These are phyloP conservation scores for Tylochromis polylepis DNA, from an alignment of 2,113 vertebrate species.

Conservation along the genomic window DNA sequence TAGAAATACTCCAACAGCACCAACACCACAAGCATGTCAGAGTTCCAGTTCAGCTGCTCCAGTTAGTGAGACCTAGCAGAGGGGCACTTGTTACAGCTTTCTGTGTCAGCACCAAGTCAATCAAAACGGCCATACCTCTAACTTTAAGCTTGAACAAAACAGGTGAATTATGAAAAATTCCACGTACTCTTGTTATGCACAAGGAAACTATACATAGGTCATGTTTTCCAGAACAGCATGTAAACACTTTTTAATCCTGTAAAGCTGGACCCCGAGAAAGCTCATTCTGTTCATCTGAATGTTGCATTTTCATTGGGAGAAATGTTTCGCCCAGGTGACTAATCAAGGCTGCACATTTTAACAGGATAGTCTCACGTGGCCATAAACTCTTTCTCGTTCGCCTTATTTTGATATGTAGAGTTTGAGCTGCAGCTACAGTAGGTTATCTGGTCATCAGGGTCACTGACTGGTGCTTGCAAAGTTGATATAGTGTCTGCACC, in stretches of 20 bases:
- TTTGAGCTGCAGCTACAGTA: not conserved
- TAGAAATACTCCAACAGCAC: not conserved
- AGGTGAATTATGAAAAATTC: no score
- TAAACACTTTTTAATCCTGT: not conserved
- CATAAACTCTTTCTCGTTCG: not conserved
- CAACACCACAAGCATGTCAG: not conserved
- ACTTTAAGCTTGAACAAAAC: no score
- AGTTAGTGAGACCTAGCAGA: no score
- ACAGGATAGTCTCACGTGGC: not conserved
- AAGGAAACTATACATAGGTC: no score
- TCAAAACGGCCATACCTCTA: no score
- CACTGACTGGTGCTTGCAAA: not conserved
- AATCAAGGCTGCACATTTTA: not conserved
- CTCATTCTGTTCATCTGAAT: fast-evolving
- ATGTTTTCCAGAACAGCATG: not conserved
- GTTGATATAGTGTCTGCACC: not conserved
- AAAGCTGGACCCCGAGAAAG: not conserved
- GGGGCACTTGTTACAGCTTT: no score
- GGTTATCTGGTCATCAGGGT: not conserved
- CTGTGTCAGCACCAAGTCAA: no score
- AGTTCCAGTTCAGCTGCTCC: not conserved
- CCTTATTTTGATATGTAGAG: not conserved
- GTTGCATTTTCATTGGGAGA: not conserved
- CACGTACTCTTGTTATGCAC: no score
- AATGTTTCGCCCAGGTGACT: not conserved